Evolutionary conservation across 2,888 invertebrate species (phyloP).

Genomic region (Gymnosoma rotundatum): DNA sequence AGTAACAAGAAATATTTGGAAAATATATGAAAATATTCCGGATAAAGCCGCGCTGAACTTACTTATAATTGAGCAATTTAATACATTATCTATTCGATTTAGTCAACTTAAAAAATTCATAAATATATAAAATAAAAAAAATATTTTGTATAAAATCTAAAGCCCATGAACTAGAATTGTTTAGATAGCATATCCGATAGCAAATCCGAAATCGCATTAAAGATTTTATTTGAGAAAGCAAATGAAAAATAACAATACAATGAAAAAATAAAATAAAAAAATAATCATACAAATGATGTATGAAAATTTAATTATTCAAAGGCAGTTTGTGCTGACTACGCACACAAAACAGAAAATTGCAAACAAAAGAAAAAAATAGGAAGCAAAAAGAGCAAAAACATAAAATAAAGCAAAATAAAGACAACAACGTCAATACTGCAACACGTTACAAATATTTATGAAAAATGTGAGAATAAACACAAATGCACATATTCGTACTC

Average conservation of each 20-base stretch:
- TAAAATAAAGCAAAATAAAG: background rate
- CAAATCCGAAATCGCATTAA: slow-evolving; percentile 31
- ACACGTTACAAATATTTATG: slow-evolving; percentile 33
- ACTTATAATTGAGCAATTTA: background rate
- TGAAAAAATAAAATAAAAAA: slow-evolving; percentile 9
- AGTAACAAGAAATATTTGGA: background rate
- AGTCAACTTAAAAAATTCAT: too few species aligned
- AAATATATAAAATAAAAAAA: too few species aligned
- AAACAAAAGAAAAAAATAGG: slow-evolving; percentile 29
- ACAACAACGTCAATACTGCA: slow-evolving; percentile 16
- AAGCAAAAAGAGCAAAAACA: background rate
- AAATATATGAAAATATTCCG: too few species aligned
- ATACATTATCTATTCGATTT: background rate
- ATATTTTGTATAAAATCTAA: background rate
- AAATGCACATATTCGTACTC: slow-evolving; percentile 22
- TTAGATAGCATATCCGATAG: slow-evolving; percentile 2
- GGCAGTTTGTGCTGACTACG: slow-evolving; percentile 52
- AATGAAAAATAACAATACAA: slow-evolving; percentile 8
- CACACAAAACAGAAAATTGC: slow-evolving; percentile 38
- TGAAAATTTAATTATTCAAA: slow-evolving; percentile 53
- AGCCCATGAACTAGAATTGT: background rate
- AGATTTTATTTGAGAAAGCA: slow-evolving; percentile 28
- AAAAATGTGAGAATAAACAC: slow-evolving; percentile 38
- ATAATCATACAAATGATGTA: slow-evolving; percentile 9
- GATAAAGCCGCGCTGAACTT: background rate